Percentiles rank a stretch among this genome's conserved stretches.
These are phyloP conservation scores for Mellilla xanthometata DNA, from an alignment of 2,888 invertebrate genomes.

Conservation along the genomic window DNA sequence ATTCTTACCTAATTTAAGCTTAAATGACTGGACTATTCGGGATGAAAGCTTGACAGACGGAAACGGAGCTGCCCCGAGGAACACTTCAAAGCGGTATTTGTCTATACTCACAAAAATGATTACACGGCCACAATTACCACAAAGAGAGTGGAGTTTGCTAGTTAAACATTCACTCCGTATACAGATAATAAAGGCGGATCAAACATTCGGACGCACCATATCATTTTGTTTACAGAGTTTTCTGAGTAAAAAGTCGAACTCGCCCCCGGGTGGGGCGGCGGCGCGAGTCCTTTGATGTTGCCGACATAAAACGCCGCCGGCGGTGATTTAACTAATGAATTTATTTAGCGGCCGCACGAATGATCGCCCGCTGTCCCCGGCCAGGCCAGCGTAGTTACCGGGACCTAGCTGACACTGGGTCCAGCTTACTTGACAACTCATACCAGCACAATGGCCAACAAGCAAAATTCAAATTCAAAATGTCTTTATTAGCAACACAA, in stretches of 20 bases:
- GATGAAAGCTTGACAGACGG: background rate
- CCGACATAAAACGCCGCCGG: slow-evolving; percentile 82
- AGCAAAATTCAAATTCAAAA: too few species aligned
- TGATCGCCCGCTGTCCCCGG: slow-evolving; percentile 46
- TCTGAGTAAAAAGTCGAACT: slow-evolving; percentile 79
- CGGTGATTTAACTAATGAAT: slow-evolving; percentile 84
- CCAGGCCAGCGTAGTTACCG: slow-evolving; percentile 24
- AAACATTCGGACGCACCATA: slow-evolving; percentile 79
- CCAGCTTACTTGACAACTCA: background rate
- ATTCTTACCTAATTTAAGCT: too few species aligned
- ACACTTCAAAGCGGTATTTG: slow-evolving; percentile 49
- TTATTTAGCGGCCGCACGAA: slow-evolving; percentile 79
- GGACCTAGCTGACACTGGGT: slow-evolving; percentile 23
- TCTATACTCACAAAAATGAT: slow-evolving; percentile 50
- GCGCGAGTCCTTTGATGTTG: slow-evolving; percentile 73
- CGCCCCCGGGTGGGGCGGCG: slow-evolving; percentile 72
- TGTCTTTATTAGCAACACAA: too few species aligned
- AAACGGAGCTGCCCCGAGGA: background rate
- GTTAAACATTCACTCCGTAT: slow-evolving; percentile 70
- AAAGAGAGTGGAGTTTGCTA: slow-evolving; percentile 67
- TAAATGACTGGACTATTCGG: too few species aligned
- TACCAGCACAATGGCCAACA: too few species aligned
- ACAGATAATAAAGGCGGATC: slow-evolving; percentile 80
- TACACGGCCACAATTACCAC: slow-evolving; percentile 61
- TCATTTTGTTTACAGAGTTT: slow-evolving; percentile 82